These are phyloP conservation scores for Carollia perspicillata DNA, from an alignment of 2,113 vertebrate species.

Conservation along the genomic window DNA sequence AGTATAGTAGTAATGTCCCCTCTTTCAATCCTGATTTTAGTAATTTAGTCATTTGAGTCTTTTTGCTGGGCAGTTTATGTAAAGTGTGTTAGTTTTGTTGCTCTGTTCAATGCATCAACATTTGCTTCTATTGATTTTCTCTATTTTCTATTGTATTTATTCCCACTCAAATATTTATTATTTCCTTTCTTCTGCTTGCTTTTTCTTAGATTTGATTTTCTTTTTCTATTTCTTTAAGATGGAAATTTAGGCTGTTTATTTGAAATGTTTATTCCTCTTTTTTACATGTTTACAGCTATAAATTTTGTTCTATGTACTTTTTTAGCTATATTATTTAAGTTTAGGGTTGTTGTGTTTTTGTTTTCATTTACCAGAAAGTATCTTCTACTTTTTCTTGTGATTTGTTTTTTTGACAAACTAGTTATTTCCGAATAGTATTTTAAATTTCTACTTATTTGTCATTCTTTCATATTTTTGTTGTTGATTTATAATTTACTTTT, in stretches of 20 bases:
- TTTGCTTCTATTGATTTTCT: background rate
- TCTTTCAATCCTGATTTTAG: background rate
- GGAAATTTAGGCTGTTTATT: background rate
- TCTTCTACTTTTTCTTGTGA: background rate
- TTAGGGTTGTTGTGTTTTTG: too few species aligned
- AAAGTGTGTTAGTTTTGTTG: background rate
- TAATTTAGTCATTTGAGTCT: background rate
- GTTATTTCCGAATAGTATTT: background rate
- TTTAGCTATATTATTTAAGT: too few species aligned
- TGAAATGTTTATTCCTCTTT: background rate
- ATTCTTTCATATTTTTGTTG: background rate
- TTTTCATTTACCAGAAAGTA: too few species aligned
- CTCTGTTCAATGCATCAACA: background rate
- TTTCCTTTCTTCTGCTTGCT: background rate
- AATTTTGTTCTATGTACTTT: too few species aligned
- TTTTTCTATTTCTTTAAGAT: background rate
- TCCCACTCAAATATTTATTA: background rate
- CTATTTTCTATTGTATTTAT: background rate
- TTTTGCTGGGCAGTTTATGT: background rate
- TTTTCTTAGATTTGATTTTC: background rate
- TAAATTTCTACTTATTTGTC: background rate
- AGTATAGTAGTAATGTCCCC: background rate
- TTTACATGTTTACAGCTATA: background rate
- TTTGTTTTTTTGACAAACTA: background rate
- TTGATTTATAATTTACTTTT: background rate